Base-by-base conservation (phyloP, 2,888 invertebrate genomes). In the Punctoribates punctum region DNA sequence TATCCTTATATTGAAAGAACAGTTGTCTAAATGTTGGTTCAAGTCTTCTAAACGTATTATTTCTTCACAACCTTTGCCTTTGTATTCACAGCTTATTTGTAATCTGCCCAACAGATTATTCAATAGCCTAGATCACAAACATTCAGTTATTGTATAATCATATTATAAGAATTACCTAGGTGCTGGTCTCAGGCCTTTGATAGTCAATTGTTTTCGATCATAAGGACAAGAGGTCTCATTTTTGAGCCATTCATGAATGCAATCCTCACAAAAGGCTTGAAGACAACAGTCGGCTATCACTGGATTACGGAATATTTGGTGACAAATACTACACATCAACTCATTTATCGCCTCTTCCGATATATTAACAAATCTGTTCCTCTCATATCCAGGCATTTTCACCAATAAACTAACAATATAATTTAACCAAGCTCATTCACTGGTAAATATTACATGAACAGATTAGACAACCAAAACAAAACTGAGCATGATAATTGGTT, bases 251-350 rank as follows among this genome's bases (percentile, higher is more conserved):
- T 34, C 20, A 11, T 27, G 20, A 15, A 75, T 73, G 20, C 75
- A 75, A 4, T 73, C 57, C 25, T 48, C 38, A 23, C 75, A 75
- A 27, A 48, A 75, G 15, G 73, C 29, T 23, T 75, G 75, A 6
- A 60, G 29, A 20, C 72, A 38, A 75, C 75, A 75, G 29, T 73
- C 54, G 25, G 75, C 51, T 1, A 42, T 29, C 11, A 75, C 38
- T 6, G 75, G 75, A 13, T 27, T 60, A 1, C 23, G 20, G 60
- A 60, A 60, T 27, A 60, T 60, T 13, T 27, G 27, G 6, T 27
- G 60, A 34, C 75, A 75, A n/a, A 75, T 72, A 29, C 54, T 34
- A 46, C 75, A 75, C 13, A 46, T 70, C 20, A 75, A n/a, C 17
- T 75, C 75, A 11, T 25, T 27, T 27, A 27, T 60, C 8, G 8